These are phyloP conservation scores for Nowickia ferox DNA, from an alignment of 2,888 invertebrate species.

Conservation along the genomic window DNA sequence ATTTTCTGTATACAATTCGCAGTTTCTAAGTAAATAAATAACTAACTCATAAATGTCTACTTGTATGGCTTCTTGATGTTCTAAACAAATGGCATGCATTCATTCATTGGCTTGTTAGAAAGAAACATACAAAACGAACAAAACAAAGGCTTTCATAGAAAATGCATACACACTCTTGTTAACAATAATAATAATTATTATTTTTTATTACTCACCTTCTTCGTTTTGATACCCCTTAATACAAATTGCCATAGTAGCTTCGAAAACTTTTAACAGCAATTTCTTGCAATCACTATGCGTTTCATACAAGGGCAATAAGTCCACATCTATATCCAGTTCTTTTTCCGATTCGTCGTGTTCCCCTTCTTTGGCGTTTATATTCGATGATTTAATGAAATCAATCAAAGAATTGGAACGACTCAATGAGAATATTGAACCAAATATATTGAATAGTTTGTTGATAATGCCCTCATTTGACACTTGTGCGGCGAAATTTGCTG, in stretches of 20 bases:
- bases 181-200: background rate
- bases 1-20: constrained; percentile 24
- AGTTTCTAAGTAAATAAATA: constrained; percentile 59
- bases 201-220: constrained; percentile 78
- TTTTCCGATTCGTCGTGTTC: constrained; percentile 39
- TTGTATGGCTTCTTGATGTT: constrained; percentile 69
- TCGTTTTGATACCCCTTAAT: constrained; percentile 80
- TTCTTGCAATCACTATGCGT: constrained; percentile 80
- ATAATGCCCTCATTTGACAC: constrained; percentile 75
- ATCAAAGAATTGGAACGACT: constrained; percentile 70
- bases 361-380: background rate
- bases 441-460: constrained; percentile 77
- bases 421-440: constrained; percentile 78
- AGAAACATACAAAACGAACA: constrained; percentile 8
- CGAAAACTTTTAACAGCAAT: constrained; percentile 81
- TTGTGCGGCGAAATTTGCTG: constrained; percentile 46
- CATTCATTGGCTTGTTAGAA: constrained; percentile 35
- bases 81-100: constrained; percentile 63
- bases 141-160: constrained; percentile 28
- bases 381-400: constrained; percentile 65
- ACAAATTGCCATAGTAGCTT: constrained; percentile 81
- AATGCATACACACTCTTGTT: background rate
- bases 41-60: constrained; percentile 30
- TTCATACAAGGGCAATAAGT: constrained; percentile 77
- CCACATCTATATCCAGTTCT: constrained; percentile 70